Evolutionary conservation across 2,888 invertebrate species (phyloP).

Genomic region (Hirtodrosophila trivittata): DNA sequence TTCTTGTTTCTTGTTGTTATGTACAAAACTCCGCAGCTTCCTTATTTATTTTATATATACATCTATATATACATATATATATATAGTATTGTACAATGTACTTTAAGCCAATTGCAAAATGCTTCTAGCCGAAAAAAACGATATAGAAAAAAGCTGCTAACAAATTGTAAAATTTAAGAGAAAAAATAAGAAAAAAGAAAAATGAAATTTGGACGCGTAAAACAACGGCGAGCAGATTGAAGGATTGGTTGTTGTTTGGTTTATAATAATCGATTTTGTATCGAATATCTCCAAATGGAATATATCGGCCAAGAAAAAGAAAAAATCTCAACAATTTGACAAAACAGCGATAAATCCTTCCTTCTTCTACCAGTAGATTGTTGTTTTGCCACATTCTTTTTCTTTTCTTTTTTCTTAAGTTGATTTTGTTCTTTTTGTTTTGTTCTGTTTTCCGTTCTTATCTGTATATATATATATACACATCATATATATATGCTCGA

Average conservation of each 20-base stretch:
- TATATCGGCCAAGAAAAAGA: conserved; percentile 84
- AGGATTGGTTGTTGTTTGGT: conserved; percentile 77
- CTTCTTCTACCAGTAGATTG: conserved; percentile 75
- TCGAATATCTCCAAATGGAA: conserved; percentile 57
- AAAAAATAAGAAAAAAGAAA: conserved; percentile 25
- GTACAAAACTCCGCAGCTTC: conserved; percentile 49
- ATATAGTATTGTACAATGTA: conserved; percentile 13
- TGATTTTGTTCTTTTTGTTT: conserved; percentile 63
- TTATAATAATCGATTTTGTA: conserved; percentile 49
- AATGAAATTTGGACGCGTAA: conserved; percentile 35
- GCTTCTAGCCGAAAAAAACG: conserved; percentile 43
- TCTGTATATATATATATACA: conserved; percentile 1
- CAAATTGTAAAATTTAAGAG: conserved; percentile 56
- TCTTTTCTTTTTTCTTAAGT: conserved; percentile 73
- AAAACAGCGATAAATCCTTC: conserved; percentile 76
- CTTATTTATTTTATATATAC: conserved; percentile 17
- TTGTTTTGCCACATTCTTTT: conserved; percentile 65
- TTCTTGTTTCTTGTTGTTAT: conserved; percentile 32
- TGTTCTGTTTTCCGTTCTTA: conserved; percentile 24
- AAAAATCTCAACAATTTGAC: conserved; percentile 84
- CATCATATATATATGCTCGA: not conserved
- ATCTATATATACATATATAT: not conserved
- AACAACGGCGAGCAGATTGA: conserved; percentile 72
- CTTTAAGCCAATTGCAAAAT: conserved; percentile 73
- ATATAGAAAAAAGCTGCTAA: conserved; percentile 39